Conservation (phyloP, 2,113 vertebrate species). For the Felis catus region DNA sequence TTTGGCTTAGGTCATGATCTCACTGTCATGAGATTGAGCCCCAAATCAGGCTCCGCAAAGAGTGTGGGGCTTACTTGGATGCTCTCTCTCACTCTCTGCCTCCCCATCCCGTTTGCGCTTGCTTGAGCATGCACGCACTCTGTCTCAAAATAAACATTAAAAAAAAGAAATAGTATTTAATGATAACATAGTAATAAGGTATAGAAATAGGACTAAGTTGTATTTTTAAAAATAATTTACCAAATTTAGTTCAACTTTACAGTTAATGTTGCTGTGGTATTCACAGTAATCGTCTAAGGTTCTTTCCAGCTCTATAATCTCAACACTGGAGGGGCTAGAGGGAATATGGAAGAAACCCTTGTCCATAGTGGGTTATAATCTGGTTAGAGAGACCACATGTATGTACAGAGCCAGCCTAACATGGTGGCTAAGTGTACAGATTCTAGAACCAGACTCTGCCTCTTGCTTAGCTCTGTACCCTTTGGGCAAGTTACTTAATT, state of each 20-base stretch:
- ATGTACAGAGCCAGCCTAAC: background rate
- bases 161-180: background rate
- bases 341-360: background rate
- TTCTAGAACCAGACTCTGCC: background rate
- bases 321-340: background rate
- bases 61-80: too few species aligned
- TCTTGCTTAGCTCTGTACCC: background rate
- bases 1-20: too few species aligned
- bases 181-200: background rate
- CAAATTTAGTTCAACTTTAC: background rate
- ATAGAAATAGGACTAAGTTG: background rate
- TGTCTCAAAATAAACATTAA: too few species aligned
- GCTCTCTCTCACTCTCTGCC: too few species aligned
- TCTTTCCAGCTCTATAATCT: background rate
- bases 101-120: too few species aligned
- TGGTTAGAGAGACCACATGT: background rate
- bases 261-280: background rate
- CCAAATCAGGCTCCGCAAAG: too few species aligned
- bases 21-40: too few species aligned
- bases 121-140: too few species aligned
- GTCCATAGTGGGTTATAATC: background rate
- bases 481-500: background rate
- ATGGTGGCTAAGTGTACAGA: background rate
- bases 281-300: background rate
- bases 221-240: background rate